phyloP scores from a whole-genome alignment of 2,888 invertebrate species.

The Microdon myrmicae region DNA sequence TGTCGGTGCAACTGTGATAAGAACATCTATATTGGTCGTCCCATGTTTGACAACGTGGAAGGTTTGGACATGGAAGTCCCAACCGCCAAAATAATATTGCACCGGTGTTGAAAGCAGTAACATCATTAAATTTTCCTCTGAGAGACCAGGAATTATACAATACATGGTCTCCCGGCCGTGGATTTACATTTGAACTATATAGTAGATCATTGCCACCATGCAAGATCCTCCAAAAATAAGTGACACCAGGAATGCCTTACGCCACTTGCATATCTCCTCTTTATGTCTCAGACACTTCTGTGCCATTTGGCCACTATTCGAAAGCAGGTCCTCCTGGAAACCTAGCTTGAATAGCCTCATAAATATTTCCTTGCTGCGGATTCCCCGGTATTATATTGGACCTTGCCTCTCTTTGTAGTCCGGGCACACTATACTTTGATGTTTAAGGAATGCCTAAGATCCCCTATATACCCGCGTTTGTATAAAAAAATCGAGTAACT shows the following conservation, averaged over 20 bases:
- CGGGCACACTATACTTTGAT: too few species aligned
- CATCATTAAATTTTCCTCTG: slow-evolving; percentile 92
- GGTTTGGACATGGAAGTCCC: slow-evolving; percentile 96
- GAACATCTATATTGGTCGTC: slow-evolving; percentile 98
- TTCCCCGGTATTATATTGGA: slow-evolving; percentile 84
- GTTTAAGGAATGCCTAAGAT: too few species aligned
- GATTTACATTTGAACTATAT: slow-evolving; percentile 82
- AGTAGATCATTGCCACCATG: slow-evolving; percentile 95
- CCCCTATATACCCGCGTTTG: too few species aligned
- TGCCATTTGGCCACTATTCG: slow-evolving; percentile 73
- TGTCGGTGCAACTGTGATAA: slow-evolving; percentile 98
- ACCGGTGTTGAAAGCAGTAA: slow-evolving; percentile 95
- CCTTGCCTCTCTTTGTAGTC: slow-evolving; percentile 84
- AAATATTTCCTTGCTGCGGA: slow-evolving; percentile 89
- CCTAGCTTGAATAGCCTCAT: slow-evolving; percentile 87
- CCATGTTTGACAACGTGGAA: slow-evolving; percentile 89
- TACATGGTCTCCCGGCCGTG: slow-evolving; percentile 78
- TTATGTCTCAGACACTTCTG: slow-evolving; percentile 78
- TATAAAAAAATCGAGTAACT: too few species aligned
- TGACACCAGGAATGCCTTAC: slow-evolving; percentile 91
- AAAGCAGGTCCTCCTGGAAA: slow-evolving; percentile 81
- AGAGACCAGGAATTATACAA: slow-evolving; percentile 89
- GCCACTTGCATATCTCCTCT: slow-evolving; percentile 92
- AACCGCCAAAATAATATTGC: slow-evolving; percentile 93
- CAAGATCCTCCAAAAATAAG: slow-evolving; percentile 94